Percentiles rank a stretch among this genome's conserved stretches.
These are phyloP conservation scores for Ascidia mentula DNA, from an alignment of 23 tunicate species.

Conservation along the genomic window DNA sequence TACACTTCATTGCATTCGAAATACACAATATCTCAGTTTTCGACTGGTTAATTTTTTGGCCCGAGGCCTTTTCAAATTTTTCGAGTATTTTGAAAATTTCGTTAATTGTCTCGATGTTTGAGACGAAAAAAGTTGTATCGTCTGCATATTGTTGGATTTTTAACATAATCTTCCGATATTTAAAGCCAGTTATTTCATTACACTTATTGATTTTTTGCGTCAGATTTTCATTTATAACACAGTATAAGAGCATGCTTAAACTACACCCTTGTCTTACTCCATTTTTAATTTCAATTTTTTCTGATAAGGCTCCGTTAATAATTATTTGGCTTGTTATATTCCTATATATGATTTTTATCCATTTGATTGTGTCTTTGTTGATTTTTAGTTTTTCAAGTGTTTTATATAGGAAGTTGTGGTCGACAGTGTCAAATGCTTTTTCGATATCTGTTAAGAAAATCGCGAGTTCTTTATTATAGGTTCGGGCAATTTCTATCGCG, in stretches of 20 bases:
- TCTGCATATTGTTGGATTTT: conserved; percentile 44
- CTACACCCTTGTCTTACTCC: conserved; percentile 48
- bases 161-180: neutral
- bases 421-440: neutral
- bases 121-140: conserved; percentile 4
- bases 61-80: conserved; percentile 5
- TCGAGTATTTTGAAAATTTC: neutral
- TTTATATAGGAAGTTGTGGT: neutral
- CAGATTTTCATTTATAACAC: neutral
- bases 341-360: neutral
- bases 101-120: neutral
- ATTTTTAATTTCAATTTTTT: neutral
- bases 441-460: neutral
- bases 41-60: conserved; percentile 21
- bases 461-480: neutral
- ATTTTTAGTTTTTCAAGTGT: conserved; percentile 1
- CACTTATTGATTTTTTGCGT: neutral
- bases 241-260: conserved; percentile 31
- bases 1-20: no score
- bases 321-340: conserved; percentile 7
- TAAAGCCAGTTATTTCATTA: conserved; percentile 4
- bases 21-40: conserved; percentile 22
- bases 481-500: neutral
- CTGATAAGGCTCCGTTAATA: conserved; percentile 3
- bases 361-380: neutral